Conservation (phyloP, 2,797 vertebrate species). For the Darevskia mixta region DNA sequence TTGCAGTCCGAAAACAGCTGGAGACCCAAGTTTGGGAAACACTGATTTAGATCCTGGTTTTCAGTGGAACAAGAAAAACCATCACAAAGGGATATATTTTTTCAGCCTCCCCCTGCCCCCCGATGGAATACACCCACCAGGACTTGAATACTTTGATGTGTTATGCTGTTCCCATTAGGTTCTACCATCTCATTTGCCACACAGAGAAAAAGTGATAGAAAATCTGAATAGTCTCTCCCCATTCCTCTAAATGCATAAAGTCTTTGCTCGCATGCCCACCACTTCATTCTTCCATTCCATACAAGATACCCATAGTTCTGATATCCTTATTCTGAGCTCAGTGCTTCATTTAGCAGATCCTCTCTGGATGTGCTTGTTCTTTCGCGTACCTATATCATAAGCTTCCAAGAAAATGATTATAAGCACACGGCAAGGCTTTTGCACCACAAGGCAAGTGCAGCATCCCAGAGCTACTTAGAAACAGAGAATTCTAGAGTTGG, state of each 20-base stretch:
- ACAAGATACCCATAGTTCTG: background rate
- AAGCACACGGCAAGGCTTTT: background rate
- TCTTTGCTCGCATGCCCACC: background rate
- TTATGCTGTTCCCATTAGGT: background rate
- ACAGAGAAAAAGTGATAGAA: background rate
- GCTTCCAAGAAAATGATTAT: background rate
- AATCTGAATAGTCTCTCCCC: background rate
- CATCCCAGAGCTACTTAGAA: background rate
- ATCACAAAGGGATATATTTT: background rate
- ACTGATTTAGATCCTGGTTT: background rate
- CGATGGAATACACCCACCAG: background rate
- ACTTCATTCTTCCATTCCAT: background rate
- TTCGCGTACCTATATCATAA: background rate
- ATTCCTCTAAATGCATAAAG: no score
- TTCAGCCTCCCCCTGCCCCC: background rate
- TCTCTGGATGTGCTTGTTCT: background rate
- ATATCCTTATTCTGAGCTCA: background rate
- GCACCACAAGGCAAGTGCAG: background rate
- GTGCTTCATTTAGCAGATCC: background rate
- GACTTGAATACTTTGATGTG: background rate
- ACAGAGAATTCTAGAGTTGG: no score
- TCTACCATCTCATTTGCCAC: background rate
- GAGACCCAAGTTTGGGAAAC: no score
- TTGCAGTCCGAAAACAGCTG: no score
- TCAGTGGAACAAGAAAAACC: background rate